Evolutionary conservation across 2,797 vertebrate genomes (phyloP).

Genomic region (Danio tinwini): DNA sequence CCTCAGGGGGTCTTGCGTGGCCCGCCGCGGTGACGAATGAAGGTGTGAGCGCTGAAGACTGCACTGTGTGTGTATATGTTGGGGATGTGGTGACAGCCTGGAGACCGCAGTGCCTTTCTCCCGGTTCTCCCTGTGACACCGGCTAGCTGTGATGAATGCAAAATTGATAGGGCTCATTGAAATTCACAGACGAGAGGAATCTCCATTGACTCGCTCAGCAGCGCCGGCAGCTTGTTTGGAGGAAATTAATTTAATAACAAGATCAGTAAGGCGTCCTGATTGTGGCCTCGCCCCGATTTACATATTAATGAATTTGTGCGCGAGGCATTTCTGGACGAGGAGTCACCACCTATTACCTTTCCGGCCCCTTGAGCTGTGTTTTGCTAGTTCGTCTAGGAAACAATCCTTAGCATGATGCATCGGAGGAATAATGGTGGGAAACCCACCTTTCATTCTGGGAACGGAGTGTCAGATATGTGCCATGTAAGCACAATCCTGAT

Average conservation of each 20-base stretch:
- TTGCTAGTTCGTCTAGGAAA: conserved; percentile 47
- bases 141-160: conserved; percentile 71
- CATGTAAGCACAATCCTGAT: conserved; percentile 14
- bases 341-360: conserved; percentile 73
- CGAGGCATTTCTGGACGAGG: conserved; percentile 66
- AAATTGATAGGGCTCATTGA: conserved; percentile 80
- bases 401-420: conserved; percentile 57
- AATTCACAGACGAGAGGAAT: conserved; percentile 68
- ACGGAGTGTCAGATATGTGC: conserved; percentile 18
- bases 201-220: conserved; percentile 75
- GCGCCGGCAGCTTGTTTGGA: conserved; percentile 71
- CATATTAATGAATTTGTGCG: conserved; percentile 77
- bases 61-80: neutral
- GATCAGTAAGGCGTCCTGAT: conserved; percentile 73
- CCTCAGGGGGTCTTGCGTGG: conserved; percentile 38
- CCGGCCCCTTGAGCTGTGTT: conserved; percentile 55
- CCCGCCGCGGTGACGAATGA: conserved; percentile 67
- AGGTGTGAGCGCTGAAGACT: conserved; percentile 50
- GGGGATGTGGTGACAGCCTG: conserved; percentile 36
- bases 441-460: neutral
- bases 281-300: conserved; percentile 73
- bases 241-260: conserved; percentile 81
- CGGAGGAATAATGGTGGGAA: conserved; percentile 19
- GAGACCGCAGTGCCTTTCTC: conserved; percentile 49
- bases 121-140: conserved; percentile 34